phyloP scores from a whole-genome alignment of 2,113 vertebrate genomes.

The Columbina picui region DNA sequence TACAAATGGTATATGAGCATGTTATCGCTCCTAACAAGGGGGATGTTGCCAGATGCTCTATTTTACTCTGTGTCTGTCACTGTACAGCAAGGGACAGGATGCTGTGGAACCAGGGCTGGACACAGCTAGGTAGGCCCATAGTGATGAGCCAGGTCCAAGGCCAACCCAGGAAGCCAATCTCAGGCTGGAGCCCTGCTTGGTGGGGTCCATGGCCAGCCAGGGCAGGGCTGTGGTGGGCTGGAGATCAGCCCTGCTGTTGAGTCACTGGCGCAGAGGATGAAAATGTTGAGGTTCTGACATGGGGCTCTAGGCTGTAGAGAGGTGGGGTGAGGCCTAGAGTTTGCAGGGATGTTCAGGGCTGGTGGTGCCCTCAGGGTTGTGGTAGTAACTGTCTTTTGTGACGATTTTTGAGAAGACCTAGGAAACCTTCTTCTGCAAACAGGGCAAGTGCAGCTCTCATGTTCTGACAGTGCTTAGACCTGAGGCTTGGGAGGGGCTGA shows the following conservation, averaged over 20 bases:
- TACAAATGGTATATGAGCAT: background rate
- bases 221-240: background rate
- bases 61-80: background rate
- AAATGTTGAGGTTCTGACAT: background rate
- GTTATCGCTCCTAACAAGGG: background rate
- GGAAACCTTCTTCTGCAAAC: background rate
- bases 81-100: background rate
- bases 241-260: rapidly evolving
- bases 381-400: background rate
- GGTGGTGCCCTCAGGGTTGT: no score
- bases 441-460: background rate
- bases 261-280: rapidly evolving
- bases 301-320: background rate
- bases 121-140: background rate
- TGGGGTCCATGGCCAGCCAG: background rate
- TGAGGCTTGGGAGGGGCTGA: background rate
- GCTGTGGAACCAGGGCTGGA: rapidly evolving
- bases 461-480: background rate
- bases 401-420: background rate
- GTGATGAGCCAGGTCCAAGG: background rate
- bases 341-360: background rate
- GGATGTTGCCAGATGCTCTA: background rate
- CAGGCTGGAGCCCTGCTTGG: background rate
- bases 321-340: background rate
- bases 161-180: background rate